Evolutionary conservation across 2,888 invertebrate species (phyloP).

Genomic region (Lycophotia porphyrea): DNA sequence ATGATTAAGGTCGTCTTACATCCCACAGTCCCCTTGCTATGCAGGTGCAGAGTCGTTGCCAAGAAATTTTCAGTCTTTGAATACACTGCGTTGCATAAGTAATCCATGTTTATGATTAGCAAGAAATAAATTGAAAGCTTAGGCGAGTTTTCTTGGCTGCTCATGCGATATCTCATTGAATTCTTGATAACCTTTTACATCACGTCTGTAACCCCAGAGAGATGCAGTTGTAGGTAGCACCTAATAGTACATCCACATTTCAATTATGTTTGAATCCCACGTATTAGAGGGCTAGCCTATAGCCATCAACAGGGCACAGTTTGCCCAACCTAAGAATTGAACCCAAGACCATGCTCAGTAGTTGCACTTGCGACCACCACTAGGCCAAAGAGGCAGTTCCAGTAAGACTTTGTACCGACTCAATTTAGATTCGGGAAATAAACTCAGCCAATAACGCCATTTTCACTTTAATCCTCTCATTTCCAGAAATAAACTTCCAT

Average conservation of each 20-base stretch:
- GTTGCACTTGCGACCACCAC: neutral
- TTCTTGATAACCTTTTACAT: neutral
- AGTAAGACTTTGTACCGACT: too few species aligned
- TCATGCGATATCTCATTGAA: neutral
- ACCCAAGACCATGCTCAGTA: neutral
- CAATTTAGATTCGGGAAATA: neutral
- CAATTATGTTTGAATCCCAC: neutral
- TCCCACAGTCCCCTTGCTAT: neutral
- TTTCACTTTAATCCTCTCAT: too few species aligned
- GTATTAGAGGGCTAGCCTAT: too few species aligned
- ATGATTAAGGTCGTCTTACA: neutral
- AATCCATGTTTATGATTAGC: conserved; percentile 14
- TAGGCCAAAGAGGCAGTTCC: neutral
- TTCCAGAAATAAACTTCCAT: neutral
- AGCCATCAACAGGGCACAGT: too few species aligned
- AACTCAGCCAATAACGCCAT: conserved; percentile 5
- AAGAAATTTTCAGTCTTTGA: conserved; percentile 5
- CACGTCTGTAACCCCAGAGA: neutral
- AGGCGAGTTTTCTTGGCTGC: neutral
- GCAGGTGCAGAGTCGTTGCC: conserved; percentile 16
- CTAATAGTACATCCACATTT: too few species aligned
- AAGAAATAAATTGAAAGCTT: conserved; percentile 17
- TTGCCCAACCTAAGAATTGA: too few species aligned
- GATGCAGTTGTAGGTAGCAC: too few species aligned
- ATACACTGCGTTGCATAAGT: conserved; percentile 8